phyloP scores from a whole-genome alignment of 2,888 invertebrate genomes.

The Lasioglossum villosulum region DNA sequence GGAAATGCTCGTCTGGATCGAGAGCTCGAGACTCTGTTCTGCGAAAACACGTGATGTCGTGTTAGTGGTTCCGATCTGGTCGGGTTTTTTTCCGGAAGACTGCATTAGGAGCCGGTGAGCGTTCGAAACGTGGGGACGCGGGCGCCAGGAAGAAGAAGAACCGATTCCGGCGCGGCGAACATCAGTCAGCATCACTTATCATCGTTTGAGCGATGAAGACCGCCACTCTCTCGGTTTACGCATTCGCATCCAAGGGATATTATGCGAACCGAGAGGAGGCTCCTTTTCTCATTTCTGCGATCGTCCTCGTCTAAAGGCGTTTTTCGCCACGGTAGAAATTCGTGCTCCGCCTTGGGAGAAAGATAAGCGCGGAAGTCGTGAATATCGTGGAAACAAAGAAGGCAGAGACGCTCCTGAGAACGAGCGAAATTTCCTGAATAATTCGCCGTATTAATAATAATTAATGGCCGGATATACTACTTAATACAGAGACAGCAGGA shows the following conservation, averaged over 20 bases:
- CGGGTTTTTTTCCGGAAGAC: conserved; percentile 47
- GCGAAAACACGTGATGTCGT: conserved; percentile 4
- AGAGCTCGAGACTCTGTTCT: neutral
- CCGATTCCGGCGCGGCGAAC: conserved; percentile 68
- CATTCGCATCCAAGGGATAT: conserved; percentile 45
- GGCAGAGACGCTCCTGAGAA: conserved; percentile 20
- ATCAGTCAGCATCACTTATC: conserved; percentile 81
- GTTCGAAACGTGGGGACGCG: conserved; percentile 11
- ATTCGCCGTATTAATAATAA: conserved; percentile 80
- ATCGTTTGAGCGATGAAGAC: conserved; percentile 78
- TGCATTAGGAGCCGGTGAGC: conserved; percentile 56
- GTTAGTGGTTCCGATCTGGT: conserved; percentile 12
- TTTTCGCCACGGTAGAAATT: conserved; percentile 57
- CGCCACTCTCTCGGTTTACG: conserved; percentile 55
- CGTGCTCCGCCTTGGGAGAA: conserved; percentile 39
- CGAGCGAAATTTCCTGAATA: conserved; percentile 77
- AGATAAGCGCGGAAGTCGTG: conserved; percentile 40
- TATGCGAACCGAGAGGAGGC: conserved; percentile 55
- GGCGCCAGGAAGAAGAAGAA: conserved; percentile 35
- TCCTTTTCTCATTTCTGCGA: conserved; percentile 18
- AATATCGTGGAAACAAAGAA: conserved; percentile 31
- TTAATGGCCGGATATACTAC: conserved; percentile 62
- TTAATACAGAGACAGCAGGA: conserved; percentile 60
- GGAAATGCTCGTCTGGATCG: conserved; percentile 1
- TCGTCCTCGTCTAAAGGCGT: conserved; percentile 48